A percentile compares a stretch with the other conserved stretches of the same genome.
Conservation (phyloP, 2,113 vertebrate species). For the Oenanthe melanoleuca region DNA sequence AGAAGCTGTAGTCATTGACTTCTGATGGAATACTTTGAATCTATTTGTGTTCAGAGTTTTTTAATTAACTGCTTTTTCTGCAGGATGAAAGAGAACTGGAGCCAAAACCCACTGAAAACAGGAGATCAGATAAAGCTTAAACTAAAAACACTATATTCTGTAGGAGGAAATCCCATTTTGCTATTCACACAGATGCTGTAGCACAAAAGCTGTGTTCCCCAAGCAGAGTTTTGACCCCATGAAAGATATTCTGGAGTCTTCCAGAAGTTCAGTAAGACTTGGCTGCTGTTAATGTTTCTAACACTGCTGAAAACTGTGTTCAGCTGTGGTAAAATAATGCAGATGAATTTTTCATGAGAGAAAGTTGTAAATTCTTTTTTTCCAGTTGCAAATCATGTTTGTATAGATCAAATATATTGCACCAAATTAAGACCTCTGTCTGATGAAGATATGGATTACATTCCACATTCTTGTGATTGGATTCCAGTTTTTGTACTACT, state of each 20-base stretch:
- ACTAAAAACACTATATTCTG: neutral
- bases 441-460: neutral
- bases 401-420: neutral
- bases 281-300: neutral
- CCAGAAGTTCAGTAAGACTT: neutral
- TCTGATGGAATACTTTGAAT: slow-evolving; percentile 37
- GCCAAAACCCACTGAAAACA: neutral
- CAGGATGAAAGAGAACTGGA: slow-evolving; percentile 1
- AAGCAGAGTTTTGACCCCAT: neutral
- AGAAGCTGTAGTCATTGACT: slow-evolving; percentile 32
- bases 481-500: neutral
- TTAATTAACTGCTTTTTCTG: slow-evolving; percentile 31
- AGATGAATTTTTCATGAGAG: neutral
- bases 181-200: neutral
- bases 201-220: neutral
- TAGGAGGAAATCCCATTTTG: neutral
- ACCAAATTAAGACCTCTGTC: neutral
- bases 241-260: neutral
- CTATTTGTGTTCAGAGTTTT: slow-evolving; percentile 18
- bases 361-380: neutral
- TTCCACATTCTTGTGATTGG: neutral
- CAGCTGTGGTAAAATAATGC: neutral
- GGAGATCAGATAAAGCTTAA: neutral
- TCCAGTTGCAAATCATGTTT: neutral
- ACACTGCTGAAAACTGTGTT: neutral